These are phyloP conservation scores for Pristionchus maxplancki DNA, from an alignment of 2,888 invertebrate species.

Conservation along the genomic window DNA sequence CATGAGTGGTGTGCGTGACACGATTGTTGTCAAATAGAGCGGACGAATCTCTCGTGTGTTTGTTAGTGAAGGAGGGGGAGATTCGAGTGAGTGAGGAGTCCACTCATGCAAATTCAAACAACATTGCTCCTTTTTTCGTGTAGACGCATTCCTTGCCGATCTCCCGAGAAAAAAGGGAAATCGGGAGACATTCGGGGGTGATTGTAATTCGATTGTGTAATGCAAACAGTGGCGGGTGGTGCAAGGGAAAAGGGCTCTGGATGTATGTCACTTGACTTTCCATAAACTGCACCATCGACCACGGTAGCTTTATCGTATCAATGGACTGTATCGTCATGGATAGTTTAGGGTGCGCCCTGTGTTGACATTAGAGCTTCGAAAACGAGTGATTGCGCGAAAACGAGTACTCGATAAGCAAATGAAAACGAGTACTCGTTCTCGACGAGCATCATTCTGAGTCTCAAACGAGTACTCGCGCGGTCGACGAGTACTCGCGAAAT, in stretches of 20 bases:
- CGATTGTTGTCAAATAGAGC: slow-evolving; percentile 29
- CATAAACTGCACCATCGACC: no score
- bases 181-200: background rate
- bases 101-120: slow-evolving; percentile 37
- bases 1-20: background rate
- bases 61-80: slow-evolving; percentile 1
- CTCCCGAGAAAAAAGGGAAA: background rate
- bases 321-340: no score
- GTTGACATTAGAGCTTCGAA: no score
- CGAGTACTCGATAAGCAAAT: no score
- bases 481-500: no score
- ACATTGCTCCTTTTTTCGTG: background rate
- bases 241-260: background rate
- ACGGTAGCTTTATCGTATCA: no score
- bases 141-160: background rate
- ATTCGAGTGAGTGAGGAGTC: background rate
- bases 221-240: background rate
- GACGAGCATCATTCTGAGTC: no score
- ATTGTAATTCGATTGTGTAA: slow-evolving; percentile 23
- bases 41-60: background rate
- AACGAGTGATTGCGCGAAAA: no score
- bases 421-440: no score
- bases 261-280: background rate
- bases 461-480: no score
- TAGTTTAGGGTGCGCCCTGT: no score